These are phyloP conservation scores for Leptatherina wallacei DNA, from an alignment of 2,797 vertebrate genomes.

Conservation along the genomic window DNA sequence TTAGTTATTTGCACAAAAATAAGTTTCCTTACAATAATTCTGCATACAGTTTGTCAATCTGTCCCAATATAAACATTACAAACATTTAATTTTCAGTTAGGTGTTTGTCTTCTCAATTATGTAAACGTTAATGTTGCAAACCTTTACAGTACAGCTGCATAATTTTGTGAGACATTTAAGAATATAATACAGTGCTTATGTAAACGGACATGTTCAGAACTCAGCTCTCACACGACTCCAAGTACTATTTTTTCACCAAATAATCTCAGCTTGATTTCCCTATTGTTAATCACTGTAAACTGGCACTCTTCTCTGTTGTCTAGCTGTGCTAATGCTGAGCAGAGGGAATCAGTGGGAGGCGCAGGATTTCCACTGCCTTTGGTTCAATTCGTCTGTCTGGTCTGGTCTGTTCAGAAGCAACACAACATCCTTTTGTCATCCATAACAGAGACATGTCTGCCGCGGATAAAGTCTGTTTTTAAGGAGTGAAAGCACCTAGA, in stretches of 20 bases:
- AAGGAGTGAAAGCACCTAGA: constrained; percentile 59
- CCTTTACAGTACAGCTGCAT: constrained; percentile 53
- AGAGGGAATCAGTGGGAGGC: constrained; percentile 56
- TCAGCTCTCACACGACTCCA: constrained; percentile 48
- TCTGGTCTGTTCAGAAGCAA: constrained; percentile 58
- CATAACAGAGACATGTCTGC: constrained; percentile 54
- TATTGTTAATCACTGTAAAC: constrained; percentile 60
- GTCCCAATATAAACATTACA: constrained; percentile 52
- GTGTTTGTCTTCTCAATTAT: constrained; percentile 24
- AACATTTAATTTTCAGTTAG: constrained; percentile 39
- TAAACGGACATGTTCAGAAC: constrained; percentile 58
- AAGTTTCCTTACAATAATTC: constrained; percentile 41
- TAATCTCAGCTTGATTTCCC: constrained; percentile 28
- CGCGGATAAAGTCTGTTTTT: constrained; percentile 56
- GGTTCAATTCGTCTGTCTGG: constrained; percentile 63
- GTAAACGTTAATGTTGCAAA: constrained; percentile 64
- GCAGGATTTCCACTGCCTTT: constrained; percentile 67
- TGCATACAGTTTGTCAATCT: constrained; percentile 41
- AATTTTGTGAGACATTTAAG: constrained; percentile 57
- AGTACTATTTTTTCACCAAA: constrained; percentile 42
- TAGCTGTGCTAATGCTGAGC: constrained; percentile 66
- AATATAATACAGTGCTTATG: constrained; percentile 52
- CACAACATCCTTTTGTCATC: constrained; percentile 45
- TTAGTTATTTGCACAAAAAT: constrained; percentile 56
- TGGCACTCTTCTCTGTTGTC: constrained; percentile 49